Conservation (phyloP, 2,888 invertebrate genomes). For the Lepetodrilus schrolli region DNA sequence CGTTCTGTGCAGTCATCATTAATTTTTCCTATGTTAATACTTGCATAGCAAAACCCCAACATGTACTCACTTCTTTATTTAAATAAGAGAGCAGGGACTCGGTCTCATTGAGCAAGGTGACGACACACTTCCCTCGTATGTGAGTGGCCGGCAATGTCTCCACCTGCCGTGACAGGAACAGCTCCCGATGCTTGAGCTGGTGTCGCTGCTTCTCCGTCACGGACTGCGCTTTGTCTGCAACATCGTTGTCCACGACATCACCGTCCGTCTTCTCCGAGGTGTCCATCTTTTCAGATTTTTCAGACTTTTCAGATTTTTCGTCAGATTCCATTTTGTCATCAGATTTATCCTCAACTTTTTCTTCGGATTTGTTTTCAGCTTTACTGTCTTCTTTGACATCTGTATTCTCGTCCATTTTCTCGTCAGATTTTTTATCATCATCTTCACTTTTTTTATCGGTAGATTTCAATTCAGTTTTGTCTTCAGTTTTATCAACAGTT, state of each 20-base stretch:
- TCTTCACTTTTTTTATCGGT: too few species aligned
- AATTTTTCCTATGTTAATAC: too few species aligned
- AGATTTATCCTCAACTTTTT: neutral
- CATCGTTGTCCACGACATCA: neutral
- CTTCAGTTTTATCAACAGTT: neutral
- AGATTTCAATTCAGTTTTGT: too few species aligned
- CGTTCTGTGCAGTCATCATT: too few species aligned
- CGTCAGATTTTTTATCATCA: neutral
- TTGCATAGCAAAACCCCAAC: neutral
- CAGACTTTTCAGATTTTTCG: neutral
- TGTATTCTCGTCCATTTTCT: neutral
- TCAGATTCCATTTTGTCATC: neutral
- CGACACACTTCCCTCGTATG: constrained; percentile 99
- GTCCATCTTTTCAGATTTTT: neutral
- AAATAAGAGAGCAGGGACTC: constrained; percentile 97
- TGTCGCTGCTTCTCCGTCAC: constrained; percentile 83
- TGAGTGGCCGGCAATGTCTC: constrained; percentile 99
- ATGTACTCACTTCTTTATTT: constrained; percentile 88
- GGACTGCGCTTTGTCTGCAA: neutral
- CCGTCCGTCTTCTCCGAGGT: neutral
- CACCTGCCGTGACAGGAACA: constrained; percentile 94
- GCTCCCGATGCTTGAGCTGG: constrained; percentile 96
- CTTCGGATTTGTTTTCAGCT: neutral
- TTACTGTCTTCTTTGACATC: neutral
- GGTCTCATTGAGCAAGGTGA: constrained; percentile 98